Evolutionary conservation across 2,797 vertebrate species (phyloP).

Genomic region (Rhinophrynus dorsalis): DNA sequence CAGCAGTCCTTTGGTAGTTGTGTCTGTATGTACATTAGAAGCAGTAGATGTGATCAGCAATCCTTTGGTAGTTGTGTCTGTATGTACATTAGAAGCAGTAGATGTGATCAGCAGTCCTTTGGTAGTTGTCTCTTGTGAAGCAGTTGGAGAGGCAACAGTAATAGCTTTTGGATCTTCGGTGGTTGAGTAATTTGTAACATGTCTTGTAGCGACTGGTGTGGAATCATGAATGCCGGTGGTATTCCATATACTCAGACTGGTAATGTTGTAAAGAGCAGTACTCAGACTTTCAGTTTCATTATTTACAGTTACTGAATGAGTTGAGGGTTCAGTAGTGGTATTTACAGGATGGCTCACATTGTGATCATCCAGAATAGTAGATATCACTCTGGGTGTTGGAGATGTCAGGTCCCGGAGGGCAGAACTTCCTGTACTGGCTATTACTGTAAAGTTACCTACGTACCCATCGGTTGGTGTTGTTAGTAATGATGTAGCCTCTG

Average conservation of each 20-base stretch:
- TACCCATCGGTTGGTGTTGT: neutral
- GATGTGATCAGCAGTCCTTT: neutral
- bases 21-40: neutral
- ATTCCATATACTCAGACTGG: neutral
- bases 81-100: neutral
- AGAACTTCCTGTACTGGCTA: neutral
- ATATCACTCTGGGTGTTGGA: no score
- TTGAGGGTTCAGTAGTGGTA: neutral
- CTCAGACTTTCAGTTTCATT: neutral
- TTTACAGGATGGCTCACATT: neutral
- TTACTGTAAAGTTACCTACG: neutral
- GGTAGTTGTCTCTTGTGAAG: neutral
- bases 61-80: neutral
- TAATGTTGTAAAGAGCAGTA: no score
- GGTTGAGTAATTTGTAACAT: neutral
- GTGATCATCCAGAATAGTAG: neutral
- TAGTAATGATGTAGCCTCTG: neutral
- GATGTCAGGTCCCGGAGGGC: neutral
- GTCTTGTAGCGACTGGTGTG: neutral
- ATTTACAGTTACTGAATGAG: neutral
- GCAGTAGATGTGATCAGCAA: neutral
- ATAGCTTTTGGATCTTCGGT: neutral
- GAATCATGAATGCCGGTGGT: neutral
- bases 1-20: neutral
- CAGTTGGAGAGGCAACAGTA: neutral